Evolutionary conservation across 2,113 vertebrate genomes (phyloP).

Genomic region (Trematocara zebra): DNA sequence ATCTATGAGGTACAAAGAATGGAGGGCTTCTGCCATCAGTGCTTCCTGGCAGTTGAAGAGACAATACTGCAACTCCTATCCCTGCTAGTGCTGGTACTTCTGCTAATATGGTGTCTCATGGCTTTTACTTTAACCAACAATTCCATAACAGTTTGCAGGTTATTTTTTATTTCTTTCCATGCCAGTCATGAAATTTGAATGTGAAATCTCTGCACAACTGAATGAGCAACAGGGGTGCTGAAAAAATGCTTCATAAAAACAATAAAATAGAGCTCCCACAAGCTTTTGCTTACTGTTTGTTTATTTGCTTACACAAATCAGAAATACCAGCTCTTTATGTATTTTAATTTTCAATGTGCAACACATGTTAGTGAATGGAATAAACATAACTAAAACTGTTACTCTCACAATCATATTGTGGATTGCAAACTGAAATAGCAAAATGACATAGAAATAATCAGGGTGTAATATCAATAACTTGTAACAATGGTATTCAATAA

Average conservation of each 20-base stretch:
- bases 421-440: background rate
- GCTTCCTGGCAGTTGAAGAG: background rate
- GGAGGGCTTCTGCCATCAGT: background rate
- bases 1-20: background rate
- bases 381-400: background rate
- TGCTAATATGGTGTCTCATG: background rate
- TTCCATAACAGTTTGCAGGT: background rate
- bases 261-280: background rate
- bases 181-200: background rate
- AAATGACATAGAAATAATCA: background rate
- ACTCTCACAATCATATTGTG: background rate
- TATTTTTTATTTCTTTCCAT: background rate
- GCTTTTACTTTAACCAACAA: background rate
- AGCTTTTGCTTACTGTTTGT: background rate
- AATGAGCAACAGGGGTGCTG: background rate
- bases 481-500: background rate
- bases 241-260: background rate
- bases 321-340: background rate
- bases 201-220: background rate
- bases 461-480: background rate
- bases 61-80: background rate
- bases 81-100: background rate
- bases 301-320: background rate
- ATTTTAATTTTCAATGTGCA: background rate
- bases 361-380: background rate